Base-by-base conservation (phyloP, 2,888 invertebrate species). In the Noctua janthe region DNA sequence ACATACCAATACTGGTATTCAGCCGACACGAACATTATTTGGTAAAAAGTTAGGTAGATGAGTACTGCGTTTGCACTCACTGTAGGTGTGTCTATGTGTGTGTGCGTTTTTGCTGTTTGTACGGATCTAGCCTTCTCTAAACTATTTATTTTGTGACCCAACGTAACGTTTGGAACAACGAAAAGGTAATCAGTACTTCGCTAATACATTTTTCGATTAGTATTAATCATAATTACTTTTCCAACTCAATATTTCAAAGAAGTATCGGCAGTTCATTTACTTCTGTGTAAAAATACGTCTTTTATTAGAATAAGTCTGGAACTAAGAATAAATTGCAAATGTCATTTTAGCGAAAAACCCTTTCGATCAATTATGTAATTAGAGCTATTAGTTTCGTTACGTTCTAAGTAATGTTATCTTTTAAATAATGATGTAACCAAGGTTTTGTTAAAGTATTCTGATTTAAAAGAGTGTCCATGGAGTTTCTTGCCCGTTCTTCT, bases 111-210 rank as follows among this genome's bases (percentile, higher is more conserved):
- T 0, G 11, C 13, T 17, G 6, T 4, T 39, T 71, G 39, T 62
- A 35, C 43, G 51, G 1, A 59, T 0, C 2, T 0, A 15, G 1
- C n/a, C 8, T 74, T 82, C 74, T 64, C 15, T 35, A 13, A n/a
- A 1, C 2, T 11, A 11, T 56, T 62, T 49, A 76, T 76, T 49
- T 10, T 23, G 13, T 49, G 29, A 17, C 15, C 13, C 1, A 54
- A 23, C 15, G 20, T 29, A 71, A 64, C 39, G 35, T 72, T 71
- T 71, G 59, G 82, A 39, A 64, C 47, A 35, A 71, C 82, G 71
- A 56, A 71, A 87, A 29, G 54, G 62, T 72, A 74, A 83, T 86
- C 83, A 87, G 39, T 56, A 73, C 71, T 78, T 78, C 83, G 20
- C 1, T 70, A 75, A 72, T 73, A 83, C 23, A 71, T 79, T 75